Base-by-base conservation (phyloP, 2,888 invertebrate species). In the Dinocampus coccinellae region DNA sequence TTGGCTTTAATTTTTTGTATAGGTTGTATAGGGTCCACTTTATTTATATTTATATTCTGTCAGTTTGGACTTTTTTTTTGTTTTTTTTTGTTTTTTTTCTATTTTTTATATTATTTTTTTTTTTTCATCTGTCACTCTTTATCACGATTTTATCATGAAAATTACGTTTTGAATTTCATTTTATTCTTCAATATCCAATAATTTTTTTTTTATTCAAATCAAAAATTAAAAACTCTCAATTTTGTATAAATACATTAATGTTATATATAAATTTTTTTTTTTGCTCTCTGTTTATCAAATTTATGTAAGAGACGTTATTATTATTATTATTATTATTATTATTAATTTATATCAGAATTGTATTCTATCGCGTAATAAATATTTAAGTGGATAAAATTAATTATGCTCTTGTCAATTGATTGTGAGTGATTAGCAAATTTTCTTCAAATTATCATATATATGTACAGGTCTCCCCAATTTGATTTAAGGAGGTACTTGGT, bases 391-490 rank as follows among this genome's bases (percentile, higher is more conserved):
- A 36, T 11, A n/a, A 16, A 62, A 69, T 69, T 69, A 69, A 69
- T 64, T 52, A 58, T 34, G 22, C 58, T n/a, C 47, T 36, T 57
- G 39, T 34, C 22, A 58, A 70, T 70, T 60, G 64, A 70, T 70
- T 42, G 39, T 42, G 39, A 64, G 57, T 60, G 70, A 70, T 70
- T 55, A 65, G 36, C n/a, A 65, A 55, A 65, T 52, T 64, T 64
- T 10, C 16, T 52, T 52, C 20, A 2, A 29, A 52, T 52, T 24
- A n/a, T 29, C 16, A 2, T n/a, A 7, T 16, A 16, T 47, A 47
- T 16, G 16, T 3, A 47, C 9, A n/a, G 7, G 16, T n/a, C 47
- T 52, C 47, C 63, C 52, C 16, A 11, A 42, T 47, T 1, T 42
- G 24, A 20, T 42, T 64, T 29, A 52, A 64, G 26, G 33, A n/a